Evolutionary conservation across 1,140 invertebrate species (phyloP).

Genomic region (Zaprionus nigranus): DNA sequence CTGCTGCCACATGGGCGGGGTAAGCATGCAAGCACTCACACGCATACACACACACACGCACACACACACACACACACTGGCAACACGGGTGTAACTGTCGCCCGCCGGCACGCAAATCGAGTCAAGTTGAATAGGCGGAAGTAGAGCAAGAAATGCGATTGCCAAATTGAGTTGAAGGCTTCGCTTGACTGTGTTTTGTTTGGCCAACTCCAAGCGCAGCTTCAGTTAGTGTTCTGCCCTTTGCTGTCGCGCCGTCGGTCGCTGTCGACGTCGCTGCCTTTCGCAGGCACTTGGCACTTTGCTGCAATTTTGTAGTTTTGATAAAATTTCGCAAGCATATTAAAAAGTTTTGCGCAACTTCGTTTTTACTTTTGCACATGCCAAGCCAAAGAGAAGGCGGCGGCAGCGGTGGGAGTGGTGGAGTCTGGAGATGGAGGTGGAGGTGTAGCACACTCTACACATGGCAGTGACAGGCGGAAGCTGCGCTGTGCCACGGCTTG

Average conservation of each 20-base stretch:
- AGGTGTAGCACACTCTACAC: slow-evolving; percentile 45
- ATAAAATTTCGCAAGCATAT: slow-evolving; percentile 83
- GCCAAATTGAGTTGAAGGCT: slow-evolving; percentile 83
- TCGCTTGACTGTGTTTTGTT: slow-evolving; percentile 83
- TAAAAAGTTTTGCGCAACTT: slow-evolving; percentile 82
- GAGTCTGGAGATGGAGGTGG: neutral
- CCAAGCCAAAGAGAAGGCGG: slow-evolving; percentile 25
- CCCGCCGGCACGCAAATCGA: slow-evolving; percentile 77
- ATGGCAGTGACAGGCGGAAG: slow-evolving; percentile 77
- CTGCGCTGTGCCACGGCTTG: slow-evolving; percentile 70
- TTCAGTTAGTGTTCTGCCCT: slow-evolving; percentile 54
- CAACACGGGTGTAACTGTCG: slow-evolving; percentile 45
- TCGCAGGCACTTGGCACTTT: slow-evolving; percentile 78
- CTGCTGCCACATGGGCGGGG: slow-evolving; percentile 14
- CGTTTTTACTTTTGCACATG: slow-evolving; percentile 82
- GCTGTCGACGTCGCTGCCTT: slow-evolving; percentile 37
- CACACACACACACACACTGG: neutral
- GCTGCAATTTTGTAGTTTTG: slow-evolving; percentile 83
- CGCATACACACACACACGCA: neutral
- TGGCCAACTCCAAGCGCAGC: slow-evolving; percentile 63
- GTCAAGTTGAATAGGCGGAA: slow-evolving; percentile 83
- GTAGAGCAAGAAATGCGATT: slow-evolving; percentile 83
- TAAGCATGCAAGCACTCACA: slow-evolving; percentile 22
- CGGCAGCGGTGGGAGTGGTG: too few relatives aligned
- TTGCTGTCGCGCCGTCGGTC: slow-evolving; percentile 45